These are phyloP conservation scores for Neoaliturus tenellus DNA, from an alignment of 2,888 invertebrate genomes.

Conservation along the genomic window DNA sequence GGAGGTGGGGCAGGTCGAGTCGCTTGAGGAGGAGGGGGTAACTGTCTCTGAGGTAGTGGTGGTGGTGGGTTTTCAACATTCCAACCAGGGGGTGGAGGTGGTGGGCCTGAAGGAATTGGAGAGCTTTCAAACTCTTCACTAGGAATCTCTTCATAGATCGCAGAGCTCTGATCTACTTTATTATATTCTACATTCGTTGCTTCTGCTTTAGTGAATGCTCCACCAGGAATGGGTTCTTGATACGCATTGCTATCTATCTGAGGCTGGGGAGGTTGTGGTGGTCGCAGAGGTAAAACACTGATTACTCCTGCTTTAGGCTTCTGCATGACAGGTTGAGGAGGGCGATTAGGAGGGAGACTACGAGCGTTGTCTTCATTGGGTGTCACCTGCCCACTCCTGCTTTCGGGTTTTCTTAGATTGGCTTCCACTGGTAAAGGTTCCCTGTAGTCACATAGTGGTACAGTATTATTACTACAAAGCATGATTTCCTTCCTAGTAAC, in stretches of 20 bases:
- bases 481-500: conserved; percentile 89
- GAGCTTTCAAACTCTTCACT: conserved; percentile 72
- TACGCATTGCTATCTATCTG: conserved; percentile 56
- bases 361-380: conserved; percentile 35
- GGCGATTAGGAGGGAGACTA: conserved; percentile 54
- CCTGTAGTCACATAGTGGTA: conserved; percentile 79
- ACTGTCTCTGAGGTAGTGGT: conserved; percentile 69
- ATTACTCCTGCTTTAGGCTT: conserved; percentile 74
- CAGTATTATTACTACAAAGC: conserved; percentile 89
- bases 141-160: conserved; percentile 77
- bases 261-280: conserved; percentile 66
- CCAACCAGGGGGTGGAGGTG: conserved; percentile 71
- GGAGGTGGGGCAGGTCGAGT: conserved; percentile 76
- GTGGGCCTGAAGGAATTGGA: conserved; percentile 75
- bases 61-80: conserved; percentile 68
- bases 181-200: conserved; percentile 47
- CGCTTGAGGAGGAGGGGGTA: conserved; percentile 76
- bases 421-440: conserved; percentile 56
- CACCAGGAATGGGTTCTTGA: conserved; percentile 57
- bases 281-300: conserved; percentile 72
- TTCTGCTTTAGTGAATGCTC: conserved; percentile 56
- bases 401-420: conserved; percentile 59
- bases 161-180: conserved; percentile 64
- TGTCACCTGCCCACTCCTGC: conserved; percentile 41
- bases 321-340: conserved; percentile 59